These are phyloP conservation scores for Grammomys dolichurus DNA, from an alignment of 2,113 vertebrate genomes.

Conservation along the genomic window DNA sequence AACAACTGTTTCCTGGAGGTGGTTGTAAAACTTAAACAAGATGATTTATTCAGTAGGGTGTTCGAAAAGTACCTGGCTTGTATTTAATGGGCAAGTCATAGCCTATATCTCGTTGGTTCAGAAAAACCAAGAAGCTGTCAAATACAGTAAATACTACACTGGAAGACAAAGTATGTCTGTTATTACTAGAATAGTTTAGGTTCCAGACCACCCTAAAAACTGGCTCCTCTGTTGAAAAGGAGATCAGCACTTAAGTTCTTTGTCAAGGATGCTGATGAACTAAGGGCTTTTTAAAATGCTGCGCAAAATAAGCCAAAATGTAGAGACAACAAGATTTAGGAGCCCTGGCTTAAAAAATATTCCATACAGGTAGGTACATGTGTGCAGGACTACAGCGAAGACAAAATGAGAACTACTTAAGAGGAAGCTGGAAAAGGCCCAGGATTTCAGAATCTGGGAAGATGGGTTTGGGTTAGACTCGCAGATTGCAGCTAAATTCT, in stretches of 20 bases:
- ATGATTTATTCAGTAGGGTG: background rate
- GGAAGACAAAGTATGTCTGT: background rate
- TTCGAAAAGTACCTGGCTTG: background rate
- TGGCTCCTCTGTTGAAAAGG: background rate
- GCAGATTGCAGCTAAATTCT: background rate
- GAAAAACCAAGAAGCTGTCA: background rate
- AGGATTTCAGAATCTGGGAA: background rate
- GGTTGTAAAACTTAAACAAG: background rate
- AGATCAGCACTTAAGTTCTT: background rate
- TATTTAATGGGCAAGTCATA: conserved; percentile 6
- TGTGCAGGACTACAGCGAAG: background rate
- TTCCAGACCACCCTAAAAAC: background rate
- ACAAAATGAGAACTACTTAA: background rate
- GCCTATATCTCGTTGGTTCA: background rate
- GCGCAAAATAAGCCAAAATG: conserved; percentile 12
- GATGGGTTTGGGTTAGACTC: background rate
- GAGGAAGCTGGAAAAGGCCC: background rate
- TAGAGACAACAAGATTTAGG: background rate
- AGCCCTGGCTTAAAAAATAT: background rate
- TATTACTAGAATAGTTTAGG: background rate
- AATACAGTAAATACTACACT: background rate
- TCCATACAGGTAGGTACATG: background rate
- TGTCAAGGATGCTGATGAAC: background rate
- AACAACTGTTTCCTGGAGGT: conserved; percentile 24
- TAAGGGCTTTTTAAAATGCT: background rate